Conservation (phyloP, 1,140 invertebrate genomes). For the Zelostemma sp. region DNA sequence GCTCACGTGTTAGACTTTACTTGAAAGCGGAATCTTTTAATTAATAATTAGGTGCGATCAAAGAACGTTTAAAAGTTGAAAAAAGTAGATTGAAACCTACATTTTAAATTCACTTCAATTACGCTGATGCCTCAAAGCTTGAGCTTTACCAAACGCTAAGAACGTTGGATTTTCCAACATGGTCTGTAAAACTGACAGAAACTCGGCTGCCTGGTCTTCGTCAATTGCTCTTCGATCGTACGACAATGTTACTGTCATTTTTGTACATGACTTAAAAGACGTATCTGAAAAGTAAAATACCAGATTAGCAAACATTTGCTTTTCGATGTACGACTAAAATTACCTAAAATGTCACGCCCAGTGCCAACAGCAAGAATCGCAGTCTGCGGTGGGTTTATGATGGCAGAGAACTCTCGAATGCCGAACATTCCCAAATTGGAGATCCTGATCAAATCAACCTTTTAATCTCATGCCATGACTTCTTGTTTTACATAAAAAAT, state of each 20-base stretch:
- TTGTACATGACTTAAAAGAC: conserved; percentile 48
- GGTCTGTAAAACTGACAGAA: conserved; percentile 73
- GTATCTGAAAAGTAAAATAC: too few species aligned
- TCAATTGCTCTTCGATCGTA: conserved; percentile 79
- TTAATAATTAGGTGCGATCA: neutral
- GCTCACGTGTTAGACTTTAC: too few species aligned
- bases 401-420: conserved; percentile 86
- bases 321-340: neutral
- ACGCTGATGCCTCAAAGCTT: conserved; percentile 49
- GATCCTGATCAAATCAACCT: conserved; percentile 72
- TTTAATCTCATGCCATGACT: conserved; percentile 6
- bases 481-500: neutral
- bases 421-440: conserved; percentile 99
- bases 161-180: conserved; percentile 73
- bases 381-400: conserved; percentile 71
- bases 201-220: conserved; percentile 76
- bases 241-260: conserved; percentile 75
- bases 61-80: neutral
- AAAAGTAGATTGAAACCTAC: neutral
- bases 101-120: conserved; percentile 40
- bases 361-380: conserved; percentile 83
- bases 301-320: too few species aligned
- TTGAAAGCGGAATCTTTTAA: too few species aligned
- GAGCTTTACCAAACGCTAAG: conserved; percentile 53
- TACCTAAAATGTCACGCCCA: conserved; percentile 59